phyloP scores from a whole-genome alignment of 2,888 invertebrate species.

The Cataglyphis livida region DNA sequence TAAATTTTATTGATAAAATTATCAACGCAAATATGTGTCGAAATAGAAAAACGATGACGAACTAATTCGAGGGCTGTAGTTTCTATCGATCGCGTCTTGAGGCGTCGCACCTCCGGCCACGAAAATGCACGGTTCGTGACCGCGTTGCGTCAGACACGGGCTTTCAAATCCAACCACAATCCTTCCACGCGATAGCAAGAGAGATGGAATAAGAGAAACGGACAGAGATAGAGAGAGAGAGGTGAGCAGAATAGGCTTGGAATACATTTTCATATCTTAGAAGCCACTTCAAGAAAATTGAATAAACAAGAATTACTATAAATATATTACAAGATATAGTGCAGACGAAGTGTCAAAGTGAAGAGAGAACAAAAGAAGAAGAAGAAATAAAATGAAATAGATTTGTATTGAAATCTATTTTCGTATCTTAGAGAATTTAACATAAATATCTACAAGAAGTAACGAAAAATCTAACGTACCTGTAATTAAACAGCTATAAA shows the following conservation, averaged over 20 bases:
- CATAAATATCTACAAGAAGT: not conserved
- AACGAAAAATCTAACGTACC: not conserved
- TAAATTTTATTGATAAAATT: not conserved
- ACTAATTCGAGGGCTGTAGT: constrained; percentile 9
- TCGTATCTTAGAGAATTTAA: not conserved
- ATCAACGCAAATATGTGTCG: not conserved
- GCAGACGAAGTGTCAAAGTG: not conserved
- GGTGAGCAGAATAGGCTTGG: not conserved
- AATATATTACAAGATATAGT: not conserved
- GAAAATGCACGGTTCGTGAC: constrained; percentile 50
- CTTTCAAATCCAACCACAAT: constrained; percentile 65
- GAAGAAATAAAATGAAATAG: not conserved
- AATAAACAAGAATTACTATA: not conserved
- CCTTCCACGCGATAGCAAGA: constrained; percentile 44
- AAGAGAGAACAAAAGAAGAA: not conserved
- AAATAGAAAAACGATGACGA: constrained; percentile 10
- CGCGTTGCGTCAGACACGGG: constrained; percentile 61
- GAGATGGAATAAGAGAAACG: constrained; percentile 7
- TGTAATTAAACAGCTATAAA: not conserved
- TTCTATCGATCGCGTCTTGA: constrained; percentile 45
- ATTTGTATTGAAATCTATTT: not conserved
- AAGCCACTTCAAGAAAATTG: not conserved
- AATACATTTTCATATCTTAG: constrained; percentile 31
- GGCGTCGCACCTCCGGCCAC: constrained; percentile 26
- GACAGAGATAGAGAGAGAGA: constrained; percentile 16